Evolutionary conservation across 2,113 vertebrate species (phyloP).

Genomic region (Arenaria interpres): DNA sequence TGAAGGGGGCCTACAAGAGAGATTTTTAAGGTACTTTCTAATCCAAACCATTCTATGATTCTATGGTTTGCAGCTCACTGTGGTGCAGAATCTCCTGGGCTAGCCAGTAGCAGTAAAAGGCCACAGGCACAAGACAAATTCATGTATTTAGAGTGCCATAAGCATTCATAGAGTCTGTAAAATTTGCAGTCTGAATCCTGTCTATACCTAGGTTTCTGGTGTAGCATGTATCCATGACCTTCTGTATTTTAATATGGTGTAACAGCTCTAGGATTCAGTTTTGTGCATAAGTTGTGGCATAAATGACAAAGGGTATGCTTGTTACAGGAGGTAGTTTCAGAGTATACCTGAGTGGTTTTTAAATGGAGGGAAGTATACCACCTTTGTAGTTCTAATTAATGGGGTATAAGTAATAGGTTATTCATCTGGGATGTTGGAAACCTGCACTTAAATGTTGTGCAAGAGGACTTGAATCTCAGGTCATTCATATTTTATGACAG

Average conservation of each 20-base stretch:
- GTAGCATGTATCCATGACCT: background rate
- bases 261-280: background rate
- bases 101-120: background rate
- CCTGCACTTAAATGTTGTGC: background rate
- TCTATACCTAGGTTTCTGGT: background rate
- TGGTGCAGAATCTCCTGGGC: background rate
- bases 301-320: background rate
- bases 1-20: too few relatives aligned
- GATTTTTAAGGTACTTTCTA: too few relatives aligned
- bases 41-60: too few relatives aligned
- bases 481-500: background rate
- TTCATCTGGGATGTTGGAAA: background rate
- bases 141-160: background rate
- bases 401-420: background rate
- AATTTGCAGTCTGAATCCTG: background rate
- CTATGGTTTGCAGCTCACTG: background rate
- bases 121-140: background rate
- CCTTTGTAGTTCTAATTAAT: background rate
- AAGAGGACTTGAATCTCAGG: background rate
- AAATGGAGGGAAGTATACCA: background rate
- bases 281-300: background rate
- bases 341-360: background rate
- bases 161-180: background rate
- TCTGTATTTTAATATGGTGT: background rate
- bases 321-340: rapidly evolving